Evolutionary conservation across 2,113 vertebrate species (phyloP).

Genomic region (Glareola pratincola): DNA sequence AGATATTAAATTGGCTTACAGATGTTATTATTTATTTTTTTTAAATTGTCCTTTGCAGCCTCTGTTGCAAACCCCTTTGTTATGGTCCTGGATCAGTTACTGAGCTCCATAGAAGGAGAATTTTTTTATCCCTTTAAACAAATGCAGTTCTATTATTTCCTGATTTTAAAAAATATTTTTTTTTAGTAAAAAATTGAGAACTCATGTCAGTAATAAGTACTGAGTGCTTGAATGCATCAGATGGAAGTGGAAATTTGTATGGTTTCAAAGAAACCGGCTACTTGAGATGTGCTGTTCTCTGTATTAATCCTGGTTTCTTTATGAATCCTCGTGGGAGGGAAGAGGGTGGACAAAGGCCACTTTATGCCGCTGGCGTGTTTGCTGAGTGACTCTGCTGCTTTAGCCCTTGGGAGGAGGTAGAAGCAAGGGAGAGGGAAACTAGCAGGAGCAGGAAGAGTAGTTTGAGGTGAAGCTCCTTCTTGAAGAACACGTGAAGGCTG

Average conservation of each 20-base stretch:
- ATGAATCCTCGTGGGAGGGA: neutral
- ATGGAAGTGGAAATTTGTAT: neutral
- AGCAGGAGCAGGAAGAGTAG: neutral
- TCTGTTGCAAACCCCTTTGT: neutral
- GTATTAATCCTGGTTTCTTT: neutral
- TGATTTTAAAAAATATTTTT: neutral
- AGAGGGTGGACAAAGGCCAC: neutral
- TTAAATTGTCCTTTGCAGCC: neutral
- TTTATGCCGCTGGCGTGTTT: neutral
- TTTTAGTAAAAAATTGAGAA: neutral
- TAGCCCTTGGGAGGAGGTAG: neutral
- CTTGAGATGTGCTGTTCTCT: neutral
- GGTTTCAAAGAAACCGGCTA: neutral
- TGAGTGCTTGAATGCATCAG: neutral
- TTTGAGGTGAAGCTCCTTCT: neutral
- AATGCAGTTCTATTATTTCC: neutral
- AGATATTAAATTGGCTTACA: neutral
- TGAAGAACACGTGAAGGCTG: accelerated
- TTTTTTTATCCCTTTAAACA: neutral
- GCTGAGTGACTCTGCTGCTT: neutral
- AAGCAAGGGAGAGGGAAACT: neutral
- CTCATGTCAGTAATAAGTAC: neutral
- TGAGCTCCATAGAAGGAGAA: neutral
- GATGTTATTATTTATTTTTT: neutral
- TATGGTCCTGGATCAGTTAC: neutral